These are phyloP conservation scores for Apostichopus californicus DNA, from an alignment of 35 echinoderm and acorn worm species.

Conservation along the genomic window DNA sequence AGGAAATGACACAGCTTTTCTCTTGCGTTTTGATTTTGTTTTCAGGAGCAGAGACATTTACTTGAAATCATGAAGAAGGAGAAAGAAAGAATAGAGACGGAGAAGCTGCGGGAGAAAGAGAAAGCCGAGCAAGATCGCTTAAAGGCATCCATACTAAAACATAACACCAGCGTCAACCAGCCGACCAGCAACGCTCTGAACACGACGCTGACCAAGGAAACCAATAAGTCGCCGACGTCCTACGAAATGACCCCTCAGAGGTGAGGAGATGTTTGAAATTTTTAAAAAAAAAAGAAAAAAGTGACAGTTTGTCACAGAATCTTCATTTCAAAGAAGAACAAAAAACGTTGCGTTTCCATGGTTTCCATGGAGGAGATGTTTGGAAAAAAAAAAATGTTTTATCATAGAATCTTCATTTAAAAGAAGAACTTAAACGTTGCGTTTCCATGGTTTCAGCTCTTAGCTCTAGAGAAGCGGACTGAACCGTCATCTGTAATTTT, in stretches of 20 bases:
- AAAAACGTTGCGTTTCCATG: too few species aligned
- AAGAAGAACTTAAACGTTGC: too few species aligned
- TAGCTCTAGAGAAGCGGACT: too few species aligned
- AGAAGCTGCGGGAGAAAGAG: conserved; percentile 51
- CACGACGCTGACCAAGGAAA: conserved; percentile 72
- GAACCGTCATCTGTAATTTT: too few species aligned
- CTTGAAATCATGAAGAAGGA: conserved; percentile 75
- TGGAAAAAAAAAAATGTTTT: too few species aligned
- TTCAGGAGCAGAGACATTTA: conserved; percentile 70
- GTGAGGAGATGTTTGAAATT: conserved; percentile 11
- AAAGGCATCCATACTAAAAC: conserved; percentile 77
- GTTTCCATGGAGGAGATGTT: not conserved
- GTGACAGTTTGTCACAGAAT: too few species aligned
- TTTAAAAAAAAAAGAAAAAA: too few species aligned
- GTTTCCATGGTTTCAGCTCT: too few species aligned
- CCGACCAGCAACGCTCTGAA: conserved; percentile 46
- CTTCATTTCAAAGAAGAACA: too few species aligned
- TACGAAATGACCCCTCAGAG: conserved; percentile 89
- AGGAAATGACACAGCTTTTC: too few species aligned
- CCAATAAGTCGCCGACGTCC: conserved; percentile 52
- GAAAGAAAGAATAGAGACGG: conserved; percentile 16
- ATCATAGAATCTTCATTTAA: too few species aligned
- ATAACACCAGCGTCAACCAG: conserved; percentile 63
- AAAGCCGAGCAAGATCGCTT: conserved; percentile 71
- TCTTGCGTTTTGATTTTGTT: too few species aligned